These are phyloP conservation scores for Raja brachyura DNA, from an alignment of 2,113 vertebrate genomes.

Conservation along the genomic window DNA sequence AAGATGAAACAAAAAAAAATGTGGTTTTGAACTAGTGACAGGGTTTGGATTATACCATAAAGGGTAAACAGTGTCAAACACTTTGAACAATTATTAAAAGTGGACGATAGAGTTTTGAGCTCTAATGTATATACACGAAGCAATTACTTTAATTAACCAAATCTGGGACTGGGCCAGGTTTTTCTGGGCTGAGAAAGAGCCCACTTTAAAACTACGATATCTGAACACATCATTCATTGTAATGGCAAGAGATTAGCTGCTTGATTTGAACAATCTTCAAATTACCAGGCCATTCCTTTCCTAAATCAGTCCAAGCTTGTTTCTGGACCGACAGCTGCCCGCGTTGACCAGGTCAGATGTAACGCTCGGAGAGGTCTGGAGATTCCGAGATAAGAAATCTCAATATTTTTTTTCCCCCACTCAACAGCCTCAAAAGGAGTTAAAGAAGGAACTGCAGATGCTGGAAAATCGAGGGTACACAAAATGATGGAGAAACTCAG, in stretches of 20 bases:
- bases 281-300: not conserved
- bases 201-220: not conserved
- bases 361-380: not conserved
- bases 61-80: conserved; percentile 12
- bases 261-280: not conserved
- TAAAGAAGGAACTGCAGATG: too few species aligned
- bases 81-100: conserved; percentile 21
- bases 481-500: too few species aligned
- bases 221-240: not conserved
- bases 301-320: not conserved
- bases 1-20: conserved; percentile 17
- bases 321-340: not conserved
- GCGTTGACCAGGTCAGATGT: not conserved
- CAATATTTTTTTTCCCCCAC: not conserved
- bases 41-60: conserved; percentile 8
- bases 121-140: not conserved
- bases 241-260: not conserved
- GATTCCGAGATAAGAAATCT: not conserved
- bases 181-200: not conserved
- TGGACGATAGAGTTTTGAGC: not conserved
- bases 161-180: not conserved
- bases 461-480: too few species aligned
- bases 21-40: conserved; percentile 7
- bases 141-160: conserved; percentile 14
- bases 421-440: not conserved